Base-by-base conservation (phyloP, 2,113 vertebrate genomes). In the Dasyprocta punctata region DNA sequence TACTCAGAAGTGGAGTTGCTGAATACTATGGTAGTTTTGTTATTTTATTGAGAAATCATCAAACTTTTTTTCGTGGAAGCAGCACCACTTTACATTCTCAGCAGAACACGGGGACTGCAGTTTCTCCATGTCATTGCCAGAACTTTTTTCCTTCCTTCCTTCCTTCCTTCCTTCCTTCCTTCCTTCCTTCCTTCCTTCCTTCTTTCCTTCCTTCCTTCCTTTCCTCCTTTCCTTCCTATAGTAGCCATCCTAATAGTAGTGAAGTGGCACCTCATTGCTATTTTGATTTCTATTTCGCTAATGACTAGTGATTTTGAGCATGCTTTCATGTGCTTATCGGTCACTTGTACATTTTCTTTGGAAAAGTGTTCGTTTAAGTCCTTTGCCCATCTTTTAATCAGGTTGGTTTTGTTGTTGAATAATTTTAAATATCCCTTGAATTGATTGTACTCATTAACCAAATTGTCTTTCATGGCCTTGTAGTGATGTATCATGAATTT, bases 371-470 rank as follows among this genome's bases (percentile, higher is more conserved):
- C 80, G 71, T 63, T 86, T n/a, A 86, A 90, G 13, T 63, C 19
- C 14, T 92, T 95, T 56, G 36, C 19, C 17, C 13, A 82, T 90
- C 86, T 97, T 97, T 87, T 44, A 92, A 22, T 92, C 13, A 28
- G 44, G 20, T 71, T 94, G 16, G 33, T 81, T 84, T 3, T 90
- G 22, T 63, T 94, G 75, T 89, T 86, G 58, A 92, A 47, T 90
- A 44, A 90, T 89, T 97, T 96, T 67, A 75, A 92, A 63, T 20
- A 12, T 44, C 33, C 22, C 52, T 85, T 96, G 28, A 97, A 93
- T 5, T n/a, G 24, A 90, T 90, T 52, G 7, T 3, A 38, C 28
- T 87, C 12, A 61, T 86, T 95, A 90, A 63, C 9, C n/a, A 85
- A 71, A 69, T 96, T 90, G 2, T 16, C 84, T 73, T 93, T 90